Base-by-base conservation (phyloP, 2,888 invertebrate species). In the Drosophila basisetae region DNA sequence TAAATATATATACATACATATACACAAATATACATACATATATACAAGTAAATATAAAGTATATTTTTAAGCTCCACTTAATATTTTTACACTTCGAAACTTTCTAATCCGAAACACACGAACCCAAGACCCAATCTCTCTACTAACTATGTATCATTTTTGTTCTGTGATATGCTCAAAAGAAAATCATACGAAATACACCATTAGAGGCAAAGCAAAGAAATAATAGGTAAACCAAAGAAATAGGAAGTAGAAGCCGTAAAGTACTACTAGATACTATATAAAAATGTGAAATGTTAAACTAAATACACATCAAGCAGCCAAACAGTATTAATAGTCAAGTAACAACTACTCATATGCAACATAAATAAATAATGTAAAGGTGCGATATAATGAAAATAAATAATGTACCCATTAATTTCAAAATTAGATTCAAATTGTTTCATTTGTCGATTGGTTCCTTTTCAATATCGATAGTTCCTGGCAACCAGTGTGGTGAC, bases 81-180 rank as follows among this genome's bases (percentile, higher is more conserved):
- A 85, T 84, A 90, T 91, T 82, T 88, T 82, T 91, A 84, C 89
- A 83, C 88, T 78, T 88, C 72, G 65, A 77, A 47, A 75, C 71
- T 78, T 79, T 82, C 83, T 84, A 76, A 71, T 76, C 73, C 70
- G 30, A 60, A 33, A 70, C 67, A 68, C 66, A 68, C 64, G 30
- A 66, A 16, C 71, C 72, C 66, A 69, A 72, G 69, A 67, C 49
- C 75, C 60, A 76, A 73, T 62, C 79, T 78, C 72, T 90, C 79
- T 88, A 84, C 82, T 90, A 73, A 78, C 78, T 81, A 81, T 79
- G 82, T 79, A 90, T 91, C 83, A 89, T 90, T 91, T 91, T 81
- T 89, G 91, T 91, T 92, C 91, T 92, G 91, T 91, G 92, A 91
- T 91, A 92, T 85, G 85, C 89, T 83, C 80, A 89, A 89, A 76